Conservation (phyloP, 2,888 invertebrate species). For the Anaspis maculata region DNA sequence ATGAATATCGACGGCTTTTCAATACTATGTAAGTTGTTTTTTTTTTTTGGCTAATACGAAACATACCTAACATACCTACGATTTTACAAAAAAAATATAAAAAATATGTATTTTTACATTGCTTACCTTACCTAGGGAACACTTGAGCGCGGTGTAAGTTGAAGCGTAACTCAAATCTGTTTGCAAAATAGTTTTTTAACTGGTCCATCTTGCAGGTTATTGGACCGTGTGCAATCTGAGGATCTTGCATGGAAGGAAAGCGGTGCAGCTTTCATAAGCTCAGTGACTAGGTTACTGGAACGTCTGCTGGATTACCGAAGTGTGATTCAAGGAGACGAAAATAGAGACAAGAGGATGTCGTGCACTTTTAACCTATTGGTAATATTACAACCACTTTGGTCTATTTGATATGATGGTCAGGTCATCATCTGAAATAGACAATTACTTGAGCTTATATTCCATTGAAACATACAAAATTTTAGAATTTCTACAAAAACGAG, state of each 20-base stretch:
- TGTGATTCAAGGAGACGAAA: conserved; percentile 92
- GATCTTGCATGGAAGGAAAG: conserved; percentile 87
- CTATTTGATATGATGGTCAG: too few relatives aligned
- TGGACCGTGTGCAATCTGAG: conserved; percentile 76
- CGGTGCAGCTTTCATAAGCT: conserved; percentile 85
- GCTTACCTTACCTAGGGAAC: conserved; percentile 64
- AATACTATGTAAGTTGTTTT: conserved; percentile 80
- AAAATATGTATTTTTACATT: conserved; percentile 8
- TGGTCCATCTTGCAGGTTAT: conserved; percentile 51
- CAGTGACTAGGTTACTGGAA: conserved; percentile 82
- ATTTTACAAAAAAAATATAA: not conserved
- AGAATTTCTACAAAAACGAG: conserved; percentile 95
- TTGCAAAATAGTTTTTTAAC: conserved; percentile 4
- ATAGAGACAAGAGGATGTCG: conserved; percentile 91
- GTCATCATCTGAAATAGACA: not conserved
- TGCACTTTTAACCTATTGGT: conserved; percentile 91
- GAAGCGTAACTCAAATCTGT: not conserved
- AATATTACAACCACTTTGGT: not conserved
- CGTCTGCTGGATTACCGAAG: conserved; percentile 87
- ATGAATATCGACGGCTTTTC: conserved; percentile 86
- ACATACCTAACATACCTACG: too few relatives aligned
- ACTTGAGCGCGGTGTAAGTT: conserved; percentile 89
- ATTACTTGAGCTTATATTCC: too few relatives aligned
- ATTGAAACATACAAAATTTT: too few relatives aligned
- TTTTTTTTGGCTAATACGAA: conserved; percentile 8